Conservation (phyloP, 1,140 invertebrate genomes). For the Teleogryllus occipitalis region DNA sequence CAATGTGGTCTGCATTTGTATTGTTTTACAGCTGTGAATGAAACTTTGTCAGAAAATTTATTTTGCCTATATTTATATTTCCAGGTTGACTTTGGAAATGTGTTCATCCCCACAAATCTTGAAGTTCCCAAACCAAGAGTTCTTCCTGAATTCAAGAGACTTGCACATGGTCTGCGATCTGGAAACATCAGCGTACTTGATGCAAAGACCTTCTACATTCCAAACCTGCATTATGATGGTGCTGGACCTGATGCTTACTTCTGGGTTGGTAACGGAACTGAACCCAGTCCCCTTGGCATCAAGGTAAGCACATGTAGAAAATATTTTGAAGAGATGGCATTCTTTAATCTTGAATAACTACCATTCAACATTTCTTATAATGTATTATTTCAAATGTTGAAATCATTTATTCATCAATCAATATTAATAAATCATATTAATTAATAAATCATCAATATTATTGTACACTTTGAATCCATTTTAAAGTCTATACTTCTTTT, state of each 20-base stretch:
- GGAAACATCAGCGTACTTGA: constrained; percentile 86
- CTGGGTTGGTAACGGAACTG: constrained; percentile 79
- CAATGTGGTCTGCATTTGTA: no score
- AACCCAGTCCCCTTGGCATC: constrained; percentile 70
- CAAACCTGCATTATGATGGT: constrained; percentile 86
- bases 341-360: no score
- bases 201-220: constrained; percentile 86
- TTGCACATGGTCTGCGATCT: constrained; percentile 78
- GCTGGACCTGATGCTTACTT: constrained; percentile 85
- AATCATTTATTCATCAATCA: no score
- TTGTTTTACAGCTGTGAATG: no score
- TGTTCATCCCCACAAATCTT: constrained; percentile 63
- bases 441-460: no score
- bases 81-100: constrained; percentile 79
- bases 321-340: no score
- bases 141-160: constrained; percentile 72
- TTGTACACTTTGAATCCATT: no score
- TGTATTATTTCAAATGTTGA: no score
- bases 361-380: no score
- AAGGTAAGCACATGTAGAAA: constrained; percentile 49
- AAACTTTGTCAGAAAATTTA: not conserved
- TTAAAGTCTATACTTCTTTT: no score
- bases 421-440: no score
- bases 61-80: constrained; percentile 26
- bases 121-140: constrained; percentile 66